phyloP scores from a whole-genome alignment of 2,888 invertebrate species.

The Rhimphoctona megacephalus region DNA sequence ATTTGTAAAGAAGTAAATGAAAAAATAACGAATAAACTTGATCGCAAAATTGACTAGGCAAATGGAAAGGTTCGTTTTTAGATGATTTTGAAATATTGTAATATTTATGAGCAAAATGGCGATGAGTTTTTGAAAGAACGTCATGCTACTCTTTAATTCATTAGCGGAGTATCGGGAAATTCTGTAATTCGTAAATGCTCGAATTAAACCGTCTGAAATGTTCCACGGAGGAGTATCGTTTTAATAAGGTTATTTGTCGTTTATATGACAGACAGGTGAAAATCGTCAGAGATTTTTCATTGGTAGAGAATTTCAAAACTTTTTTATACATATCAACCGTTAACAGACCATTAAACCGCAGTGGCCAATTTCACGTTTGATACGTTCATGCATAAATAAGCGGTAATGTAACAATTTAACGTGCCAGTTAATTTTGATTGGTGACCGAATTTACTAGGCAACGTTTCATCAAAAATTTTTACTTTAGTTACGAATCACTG shows the following conservation, averaged over 20 bases:
- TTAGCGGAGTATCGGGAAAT: neutral
- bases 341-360: neutral
- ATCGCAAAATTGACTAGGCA: neutral
- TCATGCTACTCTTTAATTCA: neutral
- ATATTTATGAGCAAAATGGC: neutral
- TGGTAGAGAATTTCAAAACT: neutral
- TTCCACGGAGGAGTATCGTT: neutral
- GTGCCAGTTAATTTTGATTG: conserved; percentile 14
- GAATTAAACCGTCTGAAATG: neutral
- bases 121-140: neutral
- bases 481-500: neutral
- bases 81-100: neutral
- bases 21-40: neutral
- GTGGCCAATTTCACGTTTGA: neutral
- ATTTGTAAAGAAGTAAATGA: neutral
- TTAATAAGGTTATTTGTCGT: neutral
- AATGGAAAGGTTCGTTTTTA: neutral
- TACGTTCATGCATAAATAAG: neutral
- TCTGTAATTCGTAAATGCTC: neutral
- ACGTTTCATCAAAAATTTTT: neutral
- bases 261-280: neutral
- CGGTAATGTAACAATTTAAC: neutral
- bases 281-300: neutral
- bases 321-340: neutral
- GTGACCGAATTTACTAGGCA: neutral